phyloP scores from a whole-genome alignment of 2,797 vertebrate species.

The Eidolon dupreanum region DNA sequence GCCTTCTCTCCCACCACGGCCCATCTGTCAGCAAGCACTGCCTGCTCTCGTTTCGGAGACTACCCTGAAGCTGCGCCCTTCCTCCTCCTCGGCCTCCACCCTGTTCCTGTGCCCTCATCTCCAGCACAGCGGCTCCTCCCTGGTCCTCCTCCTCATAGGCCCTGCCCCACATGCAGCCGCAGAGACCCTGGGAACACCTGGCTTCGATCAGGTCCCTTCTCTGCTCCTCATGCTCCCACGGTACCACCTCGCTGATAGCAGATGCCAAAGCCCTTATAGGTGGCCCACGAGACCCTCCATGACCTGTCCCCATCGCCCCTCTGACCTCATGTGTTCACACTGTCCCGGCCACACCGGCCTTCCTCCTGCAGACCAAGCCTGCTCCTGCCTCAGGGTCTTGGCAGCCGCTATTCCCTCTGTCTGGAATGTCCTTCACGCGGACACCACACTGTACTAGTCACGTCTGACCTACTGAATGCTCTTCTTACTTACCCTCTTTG shows the following conservation, averaged over 20 bases:
- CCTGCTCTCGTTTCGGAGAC: neutral
- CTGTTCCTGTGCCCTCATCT: neutral
- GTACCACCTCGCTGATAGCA: neutral
- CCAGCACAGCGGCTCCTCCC: neutral
- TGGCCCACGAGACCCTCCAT: neutral
- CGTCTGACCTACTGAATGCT: neutral
- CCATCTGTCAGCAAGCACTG: neutral
- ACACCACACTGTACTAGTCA: neutral
- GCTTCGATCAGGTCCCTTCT: neutral
- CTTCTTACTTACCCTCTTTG: neutral
- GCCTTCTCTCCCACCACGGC: neutral
- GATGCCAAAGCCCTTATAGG: neutral
- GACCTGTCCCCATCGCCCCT: fast-evolving
- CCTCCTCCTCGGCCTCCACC: neutral
- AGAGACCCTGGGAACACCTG: neutral
- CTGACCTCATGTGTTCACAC: neutral
- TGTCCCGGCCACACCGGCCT: neutral
- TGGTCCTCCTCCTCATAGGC: neutral
- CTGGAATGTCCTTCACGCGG: neutral
- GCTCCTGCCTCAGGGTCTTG: neutral
- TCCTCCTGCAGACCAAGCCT: fast-evolving
- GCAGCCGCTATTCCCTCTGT: neutral
- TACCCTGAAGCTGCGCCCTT: fast-evolving
- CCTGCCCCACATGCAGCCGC: neutral
- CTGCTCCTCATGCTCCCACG: neutral